Evolutionary conservation across 2,888 invertebrate species (phyloP), one percentile per base, ranked within the genome.

Genomic region (Cheilosia variabilis): DNA sequence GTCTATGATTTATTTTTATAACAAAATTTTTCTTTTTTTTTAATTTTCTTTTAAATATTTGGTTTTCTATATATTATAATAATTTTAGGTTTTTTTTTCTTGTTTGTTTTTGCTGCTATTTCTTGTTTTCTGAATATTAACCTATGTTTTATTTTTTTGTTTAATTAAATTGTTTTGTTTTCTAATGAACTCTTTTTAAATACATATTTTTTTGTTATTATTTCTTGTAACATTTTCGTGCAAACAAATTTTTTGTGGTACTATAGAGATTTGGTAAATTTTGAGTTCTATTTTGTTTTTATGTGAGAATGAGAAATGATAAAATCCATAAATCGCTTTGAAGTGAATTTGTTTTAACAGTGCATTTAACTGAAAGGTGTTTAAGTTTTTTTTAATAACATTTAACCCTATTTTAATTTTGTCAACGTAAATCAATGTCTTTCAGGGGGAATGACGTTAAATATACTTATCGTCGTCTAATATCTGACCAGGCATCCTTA

Each of bases 131-230:
- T 78, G 75, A 43, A 63, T 87, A 72, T 72, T 79, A 80, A 80
- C 76, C 69, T 73, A 80, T 58, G 84, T 66, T 47, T 47, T 17
- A 2, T 19, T 17, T 27, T 27, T 27, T 27, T 27, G 0, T 27
- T 27, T 27, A 27, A 47, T 47, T 68, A 24, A 65, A 77, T 68
- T 68, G 69, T 68, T 87, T 68, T 34, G 1, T 34, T 80, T 79
- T 87, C 73, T 87, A 87, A 87, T 87, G 87, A 88, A 88, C 87
- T 88, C 87, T 87, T 2, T 58, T 72, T 58, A 15, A 60, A 60
- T 78, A 37, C 52, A 79, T 43, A 58, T 58, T 45, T 75, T 57
- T 55, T 55, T 53, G 15, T 34, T 34, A 57, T 34, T 27, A 52
- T 73, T 80, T 60, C 41, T 52, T 65, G 53, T 68, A 80, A 84